Conservation (phyloP, 2,113 vertebrate species). For the Sylvietta virens region DNA sequence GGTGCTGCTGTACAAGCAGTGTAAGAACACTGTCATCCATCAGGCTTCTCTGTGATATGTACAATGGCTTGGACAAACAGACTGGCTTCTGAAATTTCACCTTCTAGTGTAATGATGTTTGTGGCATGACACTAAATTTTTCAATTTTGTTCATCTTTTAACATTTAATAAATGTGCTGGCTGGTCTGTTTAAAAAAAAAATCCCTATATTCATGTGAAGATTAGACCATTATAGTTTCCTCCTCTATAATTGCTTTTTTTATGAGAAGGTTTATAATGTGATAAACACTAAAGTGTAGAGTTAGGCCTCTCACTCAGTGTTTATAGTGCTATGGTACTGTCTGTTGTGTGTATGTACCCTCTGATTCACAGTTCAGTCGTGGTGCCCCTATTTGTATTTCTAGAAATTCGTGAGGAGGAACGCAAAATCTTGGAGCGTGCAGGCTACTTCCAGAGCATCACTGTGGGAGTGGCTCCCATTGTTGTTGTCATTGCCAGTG, state of each 20-base stretch:
- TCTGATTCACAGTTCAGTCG: background rate
- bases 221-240: background rate
- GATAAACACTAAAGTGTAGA: background rate
- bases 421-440: constrained; percentile 80
- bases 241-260: background rate
- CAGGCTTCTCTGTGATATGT: background rate
- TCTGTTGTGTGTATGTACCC: background rate
- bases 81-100: background rate
- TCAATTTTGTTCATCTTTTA: background rate
- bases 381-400: background rate
- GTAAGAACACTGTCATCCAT: background rate
- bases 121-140: background rate
- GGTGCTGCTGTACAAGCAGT: background rate
- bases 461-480: constrained; percentile 90
- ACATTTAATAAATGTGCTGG: background rate
- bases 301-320: background rate
- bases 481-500: constrained; percentile 90
- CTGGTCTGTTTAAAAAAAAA: background rate
- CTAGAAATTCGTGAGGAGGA: constrained; percentile 87
- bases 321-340: background rate
- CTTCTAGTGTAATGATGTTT: background rate
- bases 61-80: background rate
- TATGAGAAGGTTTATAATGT: background rate
- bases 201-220: background rate
- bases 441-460: constrained; percentile 92